Percentiles rank a stretch among this genome's conserved stretches.
These are phyloP conservation scores for Allophyes oxyacanthae DNA, from an alignment of 2,888 invertebrate species.

Conservation along the genomic window DNA sequence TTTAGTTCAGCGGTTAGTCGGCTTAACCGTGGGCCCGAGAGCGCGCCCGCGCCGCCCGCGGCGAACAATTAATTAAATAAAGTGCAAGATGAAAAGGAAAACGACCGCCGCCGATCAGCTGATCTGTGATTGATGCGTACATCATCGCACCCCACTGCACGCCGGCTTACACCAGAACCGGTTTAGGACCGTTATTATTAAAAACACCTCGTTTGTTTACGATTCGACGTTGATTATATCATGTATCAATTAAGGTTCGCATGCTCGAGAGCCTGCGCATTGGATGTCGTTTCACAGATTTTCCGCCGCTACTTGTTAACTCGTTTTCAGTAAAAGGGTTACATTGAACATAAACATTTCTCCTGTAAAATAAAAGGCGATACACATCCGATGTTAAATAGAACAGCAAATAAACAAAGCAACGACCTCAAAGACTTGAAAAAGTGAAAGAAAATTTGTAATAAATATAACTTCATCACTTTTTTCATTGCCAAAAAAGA, in stretches of 20 bases:
- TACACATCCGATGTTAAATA: slow-evolving; percentile 24
- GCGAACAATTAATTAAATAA: slow-evolving; percentile 83
- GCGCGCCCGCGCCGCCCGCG: slow-evolving; percentile 70
- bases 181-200: slow-evolving; percentile 76
- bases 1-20: slow-evolving; percentile 69
- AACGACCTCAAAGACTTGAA: slow-evolving; percentile 63
- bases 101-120: slow-evolving; percentile 80
- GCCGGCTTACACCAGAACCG: slow-evolving; percentile 73
- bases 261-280: slow-evolving; percentile 30
- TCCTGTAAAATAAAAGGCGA: slow-evolving; percentile 14
- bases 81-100: slow-evolving; percentile 85
- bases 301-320: slow-evolving; percentile 9
- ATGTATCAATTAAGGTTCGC: slow-evolving; percentile 65
- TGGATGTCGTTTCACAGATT: slow-evolving; percentile 10
- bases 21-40: slow-evolving; percentile 49
- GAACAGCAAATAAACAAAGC: slow-evolving; percentile 58
- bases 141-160: slow-evolving; percentile 67
- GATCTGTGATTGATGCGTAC: slow-evolving; percentile 82
- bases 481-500: slow-evolving; percentile 84
- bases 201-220: slow-evolving; percentile 70
- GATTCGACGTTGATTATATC: slow-evolving; percentile 63
- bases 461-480: slow-evolving; percentile 75
- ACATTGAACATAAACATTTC: slow-evolving; percentile 3
- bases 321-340: slow-evolving; percentile 14
- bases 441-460: slow-evolving; percentile 64